A percentile compares a stretch with the other conserved stretches of the same genome.
These are phyloP conservation scores for Indicator maculatus DNA, from an alignment of 2,113 vertebrate genomes.

Conservation along the genomic window DNA sequence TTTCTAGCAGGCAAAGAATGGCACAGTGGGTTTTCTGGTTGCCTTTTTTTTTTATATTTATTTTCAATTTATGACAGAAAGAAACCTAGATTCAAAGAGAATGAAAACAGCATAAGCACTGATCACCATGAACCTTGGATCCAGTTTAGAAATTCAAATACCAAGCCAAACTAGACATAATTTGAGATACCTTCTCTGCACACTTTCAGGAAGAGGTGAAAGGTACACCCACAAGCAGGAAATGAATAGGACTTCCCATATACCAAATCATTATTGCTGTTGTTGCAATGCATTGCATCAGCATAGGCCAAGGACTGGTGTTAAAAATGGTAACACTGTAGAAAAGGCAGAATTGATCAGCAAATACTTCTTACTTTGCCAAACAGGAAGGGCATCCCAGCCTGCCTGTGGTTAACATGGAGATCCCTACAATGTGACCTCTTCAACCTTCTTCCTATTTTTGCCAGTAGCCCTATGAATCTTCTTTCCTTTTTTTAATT, in stretches of 20 bases:
- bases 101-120: not conserved
- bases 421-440: not conserved
- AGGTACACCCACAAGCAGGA: not conserved
- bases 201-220: not conserved
- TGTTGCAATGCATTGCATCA: not conserved
- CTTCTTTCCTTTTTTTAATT: too few species aligned
- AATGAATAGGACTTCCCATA: not conserved
- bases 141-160: not conserved
- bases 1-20: not conserved
- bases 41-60: not conserved
- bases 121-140: not conserved
- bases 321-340: not conserved
- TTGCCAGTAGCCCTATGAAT: not conserved
- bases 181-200: not conserved
- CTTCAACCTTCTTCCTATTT: not conserved
- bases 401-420: not conserved
- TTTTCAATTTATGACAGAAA: not conserved
- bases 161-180: not conserved
- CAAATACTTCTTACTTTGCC: not conserved
- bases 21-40: not conserved
- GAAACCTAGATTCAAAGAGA: not conserved
- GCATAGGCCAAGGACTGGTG: not conserved
- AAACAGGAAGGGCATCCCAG: not conserved
- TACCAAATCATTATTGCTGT: not conserved
- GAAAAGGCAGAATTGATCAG: not conserved